phyloP scores from a whole-genome alignment of 2,113 vertebrate genomes.

The Psammodynastes pulverulentus region DNA sequence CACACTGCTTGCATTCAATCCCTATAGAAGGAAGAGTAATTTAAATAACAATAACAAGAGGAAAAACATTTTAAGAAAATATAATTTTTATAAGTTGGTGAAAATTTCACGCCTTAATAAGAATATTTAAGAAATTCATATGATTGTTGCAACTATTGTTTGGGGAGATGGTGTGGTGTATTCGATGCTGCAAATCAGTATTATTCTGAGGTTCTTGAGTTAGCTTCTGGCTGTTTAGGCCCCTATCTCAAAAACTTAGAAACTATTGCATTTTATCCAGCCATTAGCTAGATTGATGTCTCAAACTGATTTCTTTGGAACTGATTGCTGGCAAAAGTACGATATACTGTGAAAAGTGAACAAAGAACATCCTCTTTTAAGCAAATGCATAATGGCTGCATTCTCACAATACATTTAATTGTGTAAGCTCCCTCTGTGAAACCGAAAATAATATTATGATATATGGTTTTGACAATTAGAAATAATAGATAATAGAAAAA shows the following conservation, averaged over 20 bases:
- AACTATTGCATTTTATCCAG: not conserved
- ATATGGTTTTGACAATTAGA: not conserved
- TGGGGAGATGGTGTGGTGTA: not conserved
- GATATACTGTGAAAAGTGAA: not conserved
- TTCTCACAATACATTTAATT: not conserved
- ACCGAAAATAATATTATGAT: not conserved
- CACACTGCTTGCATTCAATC: not conserved
- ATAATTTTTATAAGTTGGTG: not conserved
- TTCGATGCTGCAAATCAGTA: not conserved
- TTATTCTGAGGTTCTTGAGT: not conserved
- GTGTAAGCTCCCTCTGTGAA: not conserved
- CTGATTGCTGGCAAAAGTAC: not conserved
- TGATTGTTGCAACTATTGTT: not conserved
- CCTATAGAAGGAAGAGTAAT: not conserved
- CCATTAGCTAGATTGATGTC: not conserved
- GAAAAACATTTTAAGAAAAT: not conserved
- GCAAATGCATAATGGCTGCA: not conserved
- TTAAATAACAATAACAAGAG: not conserved
- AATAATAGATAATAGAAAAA: not conserved
- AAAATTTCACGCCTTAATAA: not conserved
- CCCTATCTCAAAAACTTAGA: not conserved
- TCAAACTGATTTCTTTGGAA: not conserved
- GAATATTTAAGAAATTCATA: not conserved
- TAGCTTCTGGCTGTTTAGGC: not conserved
- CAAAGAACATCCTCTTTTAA: not conserved